Percentiles rank a stretch among this genome's conserved stretches.
phyloP scores from a whole-genome alignment of 2,797 vertebrate genomes.

The Lepus townsendii region DNA sequence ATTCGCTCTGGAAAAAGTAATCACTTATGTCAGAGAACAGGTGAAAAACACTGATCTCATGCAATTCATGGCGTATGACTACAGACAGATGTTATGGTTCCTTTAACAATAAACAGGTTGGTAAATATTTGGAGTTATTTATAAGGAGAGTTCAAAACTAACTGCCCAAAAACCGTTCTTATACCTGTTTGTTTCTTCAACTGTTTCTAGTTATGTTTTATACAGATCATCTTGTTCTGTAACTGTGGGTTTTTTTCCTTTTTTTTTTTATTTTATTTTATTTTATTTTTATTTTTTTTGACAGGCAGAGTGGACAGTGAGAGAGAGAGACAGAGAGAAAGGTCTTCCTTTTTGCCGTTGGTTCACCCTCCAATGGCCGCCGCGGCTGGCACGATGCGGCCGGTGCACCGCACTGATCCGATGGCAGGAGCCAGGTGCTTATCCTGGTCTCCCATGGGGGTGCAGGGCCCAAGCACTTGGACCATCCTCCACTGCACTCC shows the following conservation, averaged over 20 bases:
- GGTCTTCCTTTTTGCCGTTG: too few species aligned
- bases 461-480: too few species aligned
- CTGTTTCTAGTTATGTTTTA: neutral
- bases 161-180: neutral
- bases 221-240: neutral
- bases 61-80: neutral
- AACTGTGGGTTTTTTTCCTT: neutral
- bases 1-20: conserved; percentile 14
- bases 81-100: neutral
- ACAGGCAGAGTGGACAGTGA: too few species aligned
- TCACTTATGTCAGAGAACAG: neutral
- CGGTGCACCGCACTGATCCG: too few species aligned
- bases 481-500: too few species aligned
- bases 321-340: too few species aligned
- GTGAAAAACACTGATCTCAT: neutral
- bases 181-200: neutral
- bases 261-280: too few species aligned
- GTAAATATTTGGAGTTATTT: conserved; percentile 22
- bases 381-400: too few species aligned
- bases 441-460: too few species aligned
- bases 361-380: too few species aligned
- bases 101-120: neutral
- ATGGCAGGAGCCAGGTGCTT: too few species aligned
- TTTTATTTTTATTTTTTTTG: too few species aligned
- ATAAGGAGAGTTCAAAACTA: neutral